Base-by-base conservation (phyloP, 1,140 invertebrate species). In the Drosophila bocki region DNA sequence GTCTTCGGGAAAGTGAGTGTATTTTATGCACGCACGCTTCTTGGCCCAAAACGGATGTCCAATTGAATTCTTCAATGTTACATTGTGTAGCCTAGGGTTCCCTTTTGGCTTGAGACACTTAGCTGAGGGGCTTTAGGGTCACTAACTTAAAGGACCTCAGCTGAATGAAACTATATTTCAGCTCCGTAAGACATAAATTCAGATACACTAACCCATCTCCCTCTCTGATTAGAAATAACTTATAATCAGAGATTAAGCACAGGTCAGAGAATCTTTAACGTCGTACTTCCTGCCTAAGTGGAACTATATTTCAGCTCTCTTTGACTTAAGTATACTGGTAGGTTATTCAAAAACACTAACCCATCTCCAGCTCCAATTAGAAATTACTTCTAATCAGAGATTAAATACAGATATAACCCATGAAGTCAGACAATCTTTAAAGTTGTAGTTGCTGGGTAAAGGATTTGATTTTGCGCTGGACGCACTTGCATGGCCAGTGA, bases 41-140 rank as follows among this genome's bases (percentile, higher is more conserved):
- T 59, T 76, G 75, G 60, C 82, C 80, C 85, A 75, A 80, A 87
- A 90, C 84, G 83, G 83, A 87, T 78, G 77, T 88, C 41, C 42
- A 63, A 74, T 83, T 64, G 77, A 62, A 78, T 71, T 69, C 72
- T 62, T 78, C 57, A 4, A 44, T 39, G 37, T 62, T 69, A 51
- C 32, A 17, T 5, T 8, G 29, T 3, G 26, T 32, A 32, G 15
- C 7, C 41, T n/a, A n/a, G 41, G 5, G 5, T 26, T 48, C 22
- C 2, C 15, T 2, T 12, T 3, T 1, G 11, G 7, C 15, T 12
- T 7, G 8, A n/a, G 6, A n/a, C 35, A 29, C 56, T 17, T 9
- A 17, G n/a, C 44, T 11, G 11, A 13, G 26, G 33, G 22, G 22
- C 13, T 15, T 29, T 29, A 29, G 26, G 5, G 26, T 29, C 26